Percentiles rank a stretch among this genome's conserved stretches.
Conservation (phyloP, 2,888 invertebrate genomes). For the Drosophila heteroneura region DNA sequence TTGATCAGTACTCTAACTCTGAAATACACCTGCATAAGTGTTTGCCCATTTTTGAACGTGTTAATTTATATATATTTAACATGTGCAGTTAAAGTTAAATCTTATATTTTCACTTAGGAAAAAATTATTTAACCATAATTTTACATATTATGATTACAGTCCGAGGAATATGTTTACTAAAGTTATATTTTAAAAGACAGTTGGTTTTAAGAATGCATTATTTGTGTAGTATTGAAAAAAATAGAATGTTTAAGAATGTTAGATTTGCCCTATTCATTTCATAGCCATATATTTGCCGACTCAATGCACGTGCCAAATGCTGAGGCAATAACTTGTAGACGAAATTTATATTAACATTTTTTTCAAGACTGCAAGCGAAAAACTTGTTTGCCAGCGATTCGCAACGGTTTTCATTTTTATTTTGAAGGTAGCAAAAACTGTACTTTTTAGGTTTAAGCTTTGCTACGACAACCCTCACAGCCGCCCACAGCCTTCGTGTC, state of each 20-base stretch:
- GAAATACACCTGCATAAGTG: background rate
- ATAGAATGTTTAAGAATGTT: background rate
- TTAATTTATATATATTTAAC: background rate
- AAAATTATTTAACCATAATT: background rate
- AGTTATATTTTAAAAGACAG: background rate
- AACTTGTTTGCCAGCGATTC: background rate
- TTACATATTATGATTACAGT: background rate
- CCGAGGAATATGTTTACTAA: background rate
- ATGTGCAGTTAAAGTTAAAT: background rate
- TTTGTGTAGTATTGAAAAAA: background rate
- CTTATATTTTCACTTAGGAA: background rate
- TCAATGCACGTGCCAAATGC: slow-evolving; percentile 61
- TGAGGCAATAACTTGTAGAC: slow-evolving; percentile 66
- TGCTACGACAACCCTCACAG: too few species aligned
- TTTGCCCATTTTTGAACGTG: background rate
- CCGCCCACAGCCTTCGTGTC: too few species aligned
- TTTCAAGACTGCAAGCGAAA: slow-evolving; percentile 13
- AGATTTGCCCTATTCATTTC: background rate
- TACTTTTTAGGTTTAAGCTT: too few species aligned
- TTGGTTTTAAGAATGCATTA: background rate
- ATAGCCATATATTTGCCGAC: background rate
- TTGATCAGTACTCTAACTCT: background rate
- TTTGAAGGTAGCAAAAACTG: background rate
- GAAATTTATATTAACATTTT: slow-evolving; percentile 65
- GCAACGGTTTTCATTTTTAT: background rate